These are phyloP conservation scores for Apamea crenata DNA, from an alignment of 2,888 invertebrate genomes.

Conservation along the genomic window DNA sequence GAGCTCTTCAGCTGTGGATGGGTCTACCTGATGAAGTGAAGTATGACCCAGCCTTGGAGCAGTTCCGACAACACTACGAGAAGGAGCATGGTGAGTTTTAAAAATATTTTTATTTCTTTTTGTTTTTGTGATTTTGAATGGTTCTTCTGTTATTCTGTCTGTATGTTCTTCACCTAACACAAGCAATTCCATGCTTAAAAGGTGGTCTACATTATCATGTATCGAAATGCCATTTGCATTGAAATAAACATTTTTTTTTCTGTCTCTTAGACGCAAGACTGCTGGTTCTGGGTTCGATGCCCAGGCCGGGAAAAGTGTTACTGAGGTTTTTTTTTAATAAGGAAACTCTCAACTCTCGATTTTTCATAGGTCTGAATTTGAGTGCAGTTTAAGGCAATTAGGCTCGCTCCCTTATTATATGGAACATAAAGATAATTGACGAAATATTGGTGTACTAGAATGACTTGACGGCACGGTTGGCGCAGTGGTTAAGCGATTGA, in stretches of 20 bases:
- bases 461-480: too few relatives aligned
- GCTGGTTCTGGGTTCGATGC: neutral
- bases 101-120: neutral
- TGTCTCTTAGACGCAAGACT: neutral
- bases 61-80: constrained; percentile 90
- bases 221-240: too few relatives aligned
- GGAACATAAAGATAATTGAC: too few relatives aligned
- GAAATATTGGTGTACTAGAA: too few relatives aligned
- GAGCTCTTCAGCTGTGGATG: constrained; percentile 92
- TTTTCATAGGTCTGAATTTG: neutral
- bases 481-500: too few relatives aligned
- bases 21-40: constrained; percentile 92
- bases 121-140: neutral
- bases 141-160: too few relatives aligned
- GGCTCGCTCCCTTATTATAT: neutral
- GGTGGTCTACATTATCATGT: too few relatives aligned
- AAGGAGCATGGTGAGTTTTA: constrained; percentile 83
- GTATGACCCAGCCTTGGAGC: constrained; percentile 92
- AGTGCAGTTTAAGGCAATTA: neutral
- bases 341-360: neutral
- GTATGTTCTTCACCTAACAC: too few relatives aligned
- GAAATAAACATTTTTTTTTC: too few relatives aligned
- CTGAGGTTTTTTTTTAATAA: neutral
- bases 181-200: too few relatives aligned
- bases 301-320: neutral